Evolutionary conservation across 2,888 invertebrate genomes (phyloP).

Genomic region (Lochmaea crataegi): DNA sequence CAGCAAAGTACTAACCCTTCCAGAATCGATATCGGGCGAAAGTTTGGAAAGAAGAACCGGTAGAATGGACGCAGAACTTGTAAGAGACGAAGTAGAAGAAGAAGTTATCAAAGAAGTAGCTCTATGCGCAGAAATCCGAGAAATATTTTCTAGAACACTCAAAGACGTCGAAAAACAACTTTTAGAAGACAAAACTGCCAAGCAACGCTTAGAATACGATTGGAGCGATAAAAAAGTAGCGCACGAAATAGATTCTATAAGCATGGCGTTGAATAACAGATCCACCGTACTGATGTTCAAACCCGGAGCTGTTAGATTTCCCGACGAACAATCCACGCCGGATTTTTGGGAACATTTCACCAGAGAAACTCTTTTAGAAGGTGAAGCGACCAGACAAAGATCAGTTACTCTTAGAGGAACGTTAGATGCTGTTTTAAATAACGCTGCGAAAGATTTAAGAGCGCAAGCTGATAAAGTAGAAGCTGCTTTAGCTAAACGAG

Average conservation of each 20-base stretch:
- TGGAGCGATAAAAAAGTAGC: constrained; percentile 84
- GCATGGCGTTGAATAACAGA: constrained; percentile 76
- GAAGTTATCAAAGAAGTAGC: constrained; percentile 81
- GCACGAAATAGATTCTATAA: constrained; percentile 72
- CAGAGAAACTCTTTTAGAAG: constrained; percentile 79
- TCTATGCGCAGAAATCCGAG: constrained; percentile 76
- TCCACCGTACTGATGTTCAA: constrained; percentile 80
- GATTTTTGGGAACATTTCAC: constrained; percentile 89
- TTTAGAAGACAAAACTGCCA: constrained; percentile 80
- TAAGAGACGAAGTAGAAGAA: constrained; percentile 81
- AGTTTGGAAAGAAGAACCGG: constrained; percentile 78
- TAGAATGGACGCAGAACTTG: constrained; percentile 78
- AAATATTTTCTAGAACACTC: constrained; percentile 72
- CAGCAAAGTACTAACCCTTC: constrained; percentile 71
- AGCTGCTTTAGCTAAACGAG: constrained; percentile 78
- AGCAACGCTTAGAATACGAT: constrained; percentile 85
- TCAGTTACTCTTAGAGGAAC: constrained; percentile 79
- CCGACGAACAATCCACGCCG: constrained; percentile 84
- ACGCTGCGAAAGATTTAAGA: constrained; percentile 83
- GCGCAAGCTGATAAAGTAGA: constrained; percentile 87
- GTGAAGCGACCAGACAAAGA: constrained; percentile 75
- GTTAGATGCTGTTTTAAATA: constrained; percentile 78
- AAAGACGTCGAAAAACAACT: constrained; percentile 78
- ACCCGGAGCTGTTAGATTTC: constrained; percentile 83
- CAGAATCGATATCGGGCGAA: constrained; percentile 81